Conservation (phyloP, 2,113 vertebrate species). For the Balaeniceps rex region DNA sequence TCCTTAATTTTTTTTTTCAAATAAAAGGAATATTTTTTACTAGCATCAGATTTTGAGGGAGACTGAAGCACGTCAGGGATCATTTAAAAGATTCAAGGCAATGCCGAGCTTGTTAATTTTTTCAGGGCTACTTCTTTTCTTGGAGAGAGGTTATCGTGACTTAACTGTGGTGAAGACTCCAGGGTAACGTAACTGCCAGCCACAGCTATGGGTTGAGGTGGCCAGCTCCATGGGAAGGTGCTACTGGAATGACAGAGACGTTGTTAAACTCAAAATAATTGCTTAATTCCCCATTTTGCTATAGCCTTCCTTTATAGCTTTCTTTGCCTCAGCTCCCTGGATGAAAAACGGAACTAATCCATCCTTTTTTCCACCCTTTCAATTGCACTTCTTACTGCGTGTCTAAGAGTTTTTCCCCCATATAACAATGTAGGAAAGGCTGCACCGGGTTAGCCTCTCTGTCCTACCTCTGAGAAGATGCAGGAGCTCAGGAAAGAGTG, state of each 20-base stretch:
- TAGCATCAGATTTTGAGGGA: not conserved
- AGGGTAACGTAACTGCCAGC: not conserved
- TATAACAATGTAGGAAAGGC: not conserved
- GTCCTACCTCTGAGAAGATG: not conserved
- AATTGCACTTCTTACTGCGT: not conserved
- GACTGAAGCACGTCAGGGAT: not conserved
- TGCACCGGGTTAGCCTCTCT: not conserved
- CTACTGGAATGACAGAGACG: not conserved
- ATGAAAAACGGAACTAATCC: not conserved
- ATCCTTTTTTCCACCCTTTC: not conserved
- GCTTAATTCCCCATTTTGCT: not conserved
- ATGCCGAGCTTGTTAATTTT: not conserved
- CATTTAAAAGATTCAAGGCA: not conserved
- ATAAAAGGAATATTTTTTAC: not conserved
- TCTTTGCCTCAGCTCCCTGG: not conserved
- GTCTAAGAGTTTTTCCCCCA: not conserved
- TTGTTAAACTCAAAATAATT: not conserved
- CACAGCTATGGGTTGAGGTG: not conserved
- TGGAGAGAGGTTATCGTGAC: not conserved
- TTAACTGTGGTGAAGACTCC: not conserved
- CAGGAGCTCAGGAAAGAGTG: not conserved
- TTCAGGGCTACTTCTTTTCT: not conserved
- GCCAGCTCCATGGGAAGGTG: not conserved
- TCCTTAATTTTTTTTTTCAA: not conserved
- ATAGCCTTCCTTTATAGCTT: not conserved